A percentile compares a stretch with the other conserved stretches of the same genome.
These are phyloP conservation scores for Microcebus tavaratra DNA, from an alignment of 2,113 vertebrate genomes.

Conservation along the genomic window DNA sequence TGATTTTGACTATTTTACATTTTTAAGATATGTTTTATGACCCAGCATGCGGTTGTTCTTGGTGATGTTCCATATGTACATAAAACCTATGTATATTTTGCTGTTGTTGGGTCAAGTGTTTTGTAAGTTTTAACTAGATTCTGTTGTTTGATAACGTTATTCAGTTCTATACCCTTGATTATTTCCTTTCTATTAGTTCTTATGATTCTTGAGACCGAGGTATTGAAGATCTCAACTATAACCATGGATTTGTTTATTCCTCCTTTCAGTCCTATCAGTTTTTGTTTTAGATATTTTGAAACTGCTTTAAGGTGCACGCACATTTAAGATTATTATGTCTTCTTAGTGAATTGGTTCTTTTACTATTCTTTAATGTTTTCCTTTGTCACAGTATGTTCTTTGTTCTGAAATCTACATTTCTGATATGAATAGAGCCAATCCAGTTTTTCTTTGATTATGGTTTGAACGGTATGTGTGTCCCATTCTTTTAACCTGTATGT, in stretches of 20 bases:
- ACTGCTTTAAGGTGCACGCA: not conserved
- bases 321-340: not conserved
- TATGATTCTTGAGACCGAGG: not conserved
- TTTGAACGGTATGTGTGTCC: not conserved
- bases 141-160: not conserved
- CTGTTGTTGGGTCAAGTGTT: not conserved
- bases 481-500: not conserved
- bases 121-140: not conserved
- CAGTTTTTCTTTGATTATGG: not conserved
- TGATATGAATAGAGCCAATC: not conserved
- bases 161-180: not conserved
- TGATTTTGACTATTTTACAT: not conserved
- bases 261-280: not conserved
- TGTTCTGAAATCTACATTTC: not conserved
- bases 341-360: not conserved
- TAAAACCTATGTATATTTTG: not conserved
- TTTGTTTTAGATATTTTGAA: not conserved
- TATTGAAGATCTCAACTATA: not conserved
- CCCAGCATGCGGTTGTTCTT: not conserved
- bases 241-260: not conserved
- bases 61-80: not conserved
- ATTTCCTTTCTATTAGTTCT: not conserved
- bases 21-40: not conserved
- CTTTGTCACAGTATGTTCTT: not conserved
- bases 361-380: not conserved